Evolutionary conservation across 2,113 vertebrate genomes (phyloP).

Genomic region (Turnix velox): DNA sequence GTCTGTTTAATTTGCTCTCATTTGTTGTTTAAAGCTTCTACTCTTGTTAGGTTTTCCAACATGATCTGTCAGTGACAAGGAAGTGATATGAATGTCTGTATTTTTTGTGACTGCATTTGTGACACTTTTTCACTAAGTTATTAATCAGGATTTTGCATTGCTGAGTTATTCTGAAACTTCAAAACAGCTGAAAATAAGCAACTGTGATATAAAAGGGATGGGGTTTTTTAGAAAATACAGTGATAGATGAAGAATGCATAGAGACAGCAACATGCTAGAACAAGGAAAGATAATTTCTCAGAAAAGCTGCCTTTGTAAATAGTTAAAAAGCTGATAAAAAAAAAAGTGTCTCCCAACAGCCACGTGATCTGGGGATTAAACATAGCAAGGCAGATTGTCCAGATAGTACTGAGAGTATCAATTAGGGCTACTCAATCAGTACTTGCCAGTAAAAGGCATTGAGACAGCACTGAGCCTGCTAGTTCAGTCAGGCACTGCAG

Average conservation of each 20-base stretch:
- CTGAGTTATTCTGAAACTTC: constrained; percentile 1
- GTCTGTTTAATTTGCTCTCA: not conserved
- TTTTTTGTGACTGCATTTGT: not conserved
- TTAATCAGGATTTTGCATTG: not conserved
- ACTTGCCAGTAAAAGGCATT: constrained; percentile 21
- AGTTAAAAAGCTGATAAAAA: constrained; percentile 39
- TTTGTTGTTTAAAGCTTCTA: not conserved
- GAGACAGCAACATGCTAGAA: constrained; percentile 30
- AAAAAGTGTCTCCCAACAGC: constrained; percentile 30
- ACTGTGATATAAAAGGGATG: not conserved
- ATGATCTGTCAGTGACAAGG: not conserved
- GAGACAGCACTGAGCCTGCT: constrained; percentile 20
- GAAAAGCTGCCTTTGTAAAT: constrained; percentile 39
- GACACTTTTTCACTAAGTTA: not conserved
- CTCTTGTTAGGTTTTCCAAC: not conserved
- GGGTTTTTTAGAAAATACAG: not conserved
- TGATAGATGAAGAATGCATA: constrained; percentile 45
- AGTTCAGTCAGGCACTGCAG: constrained; percentile 14
- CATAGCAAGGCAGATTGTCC: constrained; percentile 61
- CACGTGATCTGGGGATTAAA: constrained; percentile 58
- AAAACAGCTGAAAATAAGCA: constrained; percentile 22
- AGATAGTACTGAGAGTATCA: constrained; percentile 41
- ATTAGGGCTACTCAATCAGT: constrained; percentile 27
- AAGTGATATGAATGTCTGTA: not conserved
- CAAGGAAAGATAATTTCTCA: constrained; percentile 9